Conservation (phyloP, 2,113 vertebrate genomes). For the Sander lucioperca region DNA sequence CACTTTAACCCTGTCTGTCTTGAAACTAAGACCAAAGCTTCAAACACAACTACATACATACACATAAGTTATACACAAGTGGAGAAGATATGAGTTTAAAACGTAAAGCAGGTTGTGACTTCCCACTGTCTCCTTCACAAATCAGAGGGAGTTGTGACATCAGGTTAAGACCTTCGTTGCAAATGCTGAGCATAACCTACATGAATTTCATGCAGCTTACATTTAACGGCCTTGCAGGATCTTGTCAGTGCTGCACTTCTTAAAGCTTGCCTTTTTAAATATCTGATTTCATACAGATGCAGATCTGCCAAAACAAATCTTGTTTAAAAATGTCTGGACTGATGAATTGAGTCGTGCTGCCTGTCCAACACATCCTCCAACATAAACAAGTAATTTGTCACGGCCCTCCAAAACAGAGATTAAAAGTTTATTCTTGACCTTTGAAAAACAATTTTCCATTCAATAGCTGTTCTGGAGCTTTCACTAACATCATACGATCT, state of each 20-base stretch:
- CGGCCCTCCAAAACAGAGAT: background rate
- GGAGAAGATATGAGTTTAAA: background rate
- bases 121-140: background rate
- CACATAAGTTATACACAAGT: background rate
- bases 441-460: background rate
- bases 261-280: background rate
- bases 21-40: conserved; percentile 16
- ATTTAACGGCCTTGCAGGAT: background rate
- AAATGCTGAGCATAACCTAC: background rate
- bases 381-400: background rate
- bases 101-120: background rate
- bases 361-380: background rate
- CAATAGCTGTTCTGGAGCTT: background rate
- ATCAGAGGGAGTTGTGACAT: background rate
- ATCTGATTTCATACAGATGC: background rate
- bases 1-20: conserved; percentile 22
- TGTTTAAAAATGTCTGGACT: background rate
- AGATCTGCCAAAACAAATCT: background rate
- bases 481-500: background rate
- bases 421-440: background rate
- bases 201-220: background rate
- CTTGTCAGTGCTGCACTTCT: background rate
- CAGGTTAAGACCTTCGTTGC: too few relatives aligned
- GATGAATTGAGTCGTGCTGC: background rate
- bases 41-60: conserved; percentile 14